Evolutionary conservation across 2,797 vertebrate genomes (phyloP).

Genomic region (Macropodus opercularis): DNA sequence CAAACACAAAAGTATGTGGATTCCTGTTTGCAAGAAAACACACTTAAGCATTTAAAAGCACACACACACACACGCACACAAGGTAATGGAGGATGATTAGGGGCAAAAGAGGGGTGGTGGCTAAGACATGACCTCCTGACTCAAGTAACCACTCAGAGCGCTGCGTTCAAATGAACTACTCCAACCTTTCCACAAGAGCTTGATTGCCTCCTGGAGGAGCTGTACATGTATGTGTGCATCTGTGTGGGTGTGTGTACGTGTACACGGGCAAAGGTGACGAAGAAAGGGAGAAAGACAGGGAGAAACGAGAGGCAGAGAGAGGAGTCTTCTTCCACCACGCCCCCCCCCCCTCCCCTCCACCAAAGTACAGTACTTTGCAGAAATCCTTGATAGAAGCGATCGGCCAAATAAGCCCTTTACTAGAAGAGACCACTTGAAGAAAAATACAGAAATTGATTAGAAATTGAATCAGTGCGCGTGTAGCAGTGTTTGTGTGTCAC

Average conservation of each 20-base stretch:
- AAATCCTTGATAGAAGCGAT: conserved; percentile 73
- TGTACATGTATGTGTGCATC: neutral
- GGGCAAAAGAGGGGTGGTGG: conserved; percentile 49
- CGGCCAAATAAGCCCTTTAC: conserved; percentile 63
- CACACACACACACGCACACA: conserved; percentile 23
- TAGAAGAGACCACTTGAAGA: conserved; percentile 74
- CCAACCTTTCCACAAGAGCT: conserved; percentile 43
- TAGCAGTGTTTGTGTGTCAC: conserved; percentile 11
- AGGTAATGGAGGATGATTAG: conserved; percentile 76
- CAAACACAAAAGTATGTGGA: neutral
- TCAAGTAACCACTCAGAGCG: conserved; percentile 71
- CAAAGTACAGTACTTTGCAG: conserved; percentile 59
- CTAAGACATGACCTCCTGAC: conserved; percentile 75
- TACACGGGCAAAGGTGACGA: conserved; percentile 47
- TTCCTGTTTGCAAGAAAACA: conserved; percentile 24
- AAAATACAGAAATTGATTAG: conserved; percentile 67
- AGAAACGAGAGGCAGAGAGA: conserved; percentile 50
- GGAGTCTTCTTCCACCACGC: conserved; percentile 48
- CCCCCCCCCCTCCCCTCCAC: conserved; percentile 19
- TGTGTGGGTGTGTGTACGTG: conserved; percentile 13
- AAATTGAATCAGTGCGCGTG: conserved; percentile 45
- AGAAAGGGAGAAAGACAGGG: conserved; percentile 59
- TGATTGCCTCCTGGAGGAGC: neutral
- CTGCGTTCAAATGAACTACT: conserved; percentile 52
- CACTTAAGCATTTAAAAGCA: neutral